Evolutionary conservation across 2,113 vertebrate species (phyloP), one percentile per base, ranked within the genome.

Genomic region (Myodes glareolus): DNA sequence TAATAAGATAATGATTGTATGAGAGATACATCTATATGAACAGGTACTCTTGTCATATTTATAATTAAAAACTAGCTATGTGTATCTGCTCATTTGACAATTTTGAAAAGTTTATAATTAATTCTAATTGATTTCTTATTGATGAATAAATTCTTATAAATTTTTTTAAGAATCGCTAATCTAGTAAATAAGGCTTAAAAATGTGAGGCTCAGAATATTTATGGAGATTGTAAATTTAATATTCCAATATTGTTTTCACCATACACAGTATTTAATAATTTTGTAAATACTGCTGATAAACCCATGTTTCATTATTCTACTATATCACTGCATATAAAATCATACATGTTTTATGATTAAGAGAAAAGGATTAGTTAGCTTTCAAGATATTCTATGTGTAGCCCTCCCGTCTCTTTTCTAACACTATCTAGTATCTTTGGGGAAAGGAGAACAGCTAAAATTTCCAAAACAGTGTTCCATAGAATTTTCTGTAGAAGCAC

Each of bases 41-140:
- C 42, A 45, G n/a, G 0, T 63, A 63, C 45, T 63, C 0, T 0
- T 42, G 1, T 27, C 39, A 29, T 27, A 47, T 23, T 33, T 42
- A 1, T 67, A 27, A 2, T 95, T 95, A 92, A 93, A 93, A 87
- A 75, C 33, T 85, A 95, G 76, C 42, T 23, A 29, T n/a, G 19
- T 39, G 13, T 5, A 63, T 94, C 27, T 68, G 14, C 14, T 91
- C 58, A 76, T 19, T 85, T 61, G 42, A 25, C 7, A 90, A 52
- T 23, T 45, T 3, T 17, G 17, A 39, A 39, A n/a, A 47, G 80
- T 67, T 3, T 33, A 68, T 21, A 91, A 10, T 9, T 78, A 90
- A 10, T 76, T 0, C 58, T 70, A 89, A 80, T 78, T 31, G 58
- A 58, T 90, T 63, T 80, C 14, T 36, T 47, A 33, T 85, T 93